These are phyloP conservation scores for Chydorus sphaericus DNA, from an alignment of 2,888 invertebrate species.

Conservation along the genomic window DNA sequence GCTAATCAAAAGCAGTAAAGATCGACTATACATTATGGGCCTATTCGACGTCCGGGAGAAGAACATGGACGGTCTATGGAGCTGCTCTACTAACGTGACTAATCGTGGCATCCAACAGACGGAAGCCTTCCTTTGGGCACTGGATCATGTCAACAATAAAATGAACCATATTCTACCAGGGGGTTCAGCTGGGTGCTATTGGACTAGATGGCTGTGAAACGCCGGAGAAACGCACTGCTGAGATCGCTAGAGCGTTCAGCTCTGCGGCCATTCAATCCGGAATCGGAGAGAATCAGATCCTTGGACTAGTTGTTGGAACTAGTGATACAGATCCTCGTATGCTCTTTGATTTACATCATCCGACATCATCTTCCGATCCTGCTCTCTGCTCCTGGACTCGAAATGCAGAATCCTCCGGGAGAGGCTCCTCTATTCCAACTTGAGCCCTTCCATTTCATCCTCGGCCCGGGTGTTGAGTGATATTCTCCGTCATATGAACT, in stretches of 20 bases:
- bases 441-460: conserved; percentile 1
- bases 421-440: background rate
- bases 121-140: conserved; percentile 30
- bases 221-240: background rate
- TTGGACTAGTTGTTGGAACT: background rate
- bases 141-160: conserved; percentile 27
- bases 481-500: conserved; percentile 27
- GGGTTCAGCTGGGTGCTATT: conserved; percentile 22
- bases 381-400: background rate
- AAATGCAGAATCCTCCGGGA: background rate
- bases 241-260: background rate
- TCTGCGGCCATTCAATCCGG: background rate
- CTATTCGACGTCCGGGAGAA: conserved; percentile 1
- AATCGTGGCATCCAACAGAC: conserved; percentile 1
- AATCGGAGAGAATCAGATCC: background rate
- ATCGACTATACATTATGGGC: conserved; percentile 3
- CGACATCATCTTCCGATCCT: background rate
- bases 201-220: conserved; percentile 23
- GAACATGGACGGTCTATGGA: background rate
- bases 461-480: conserved; percentile 13
- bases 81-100: background rate
- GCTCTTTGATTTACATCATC: background rate
- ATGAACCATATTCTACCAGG: conserved; percentile 23
- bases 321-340: background rate
- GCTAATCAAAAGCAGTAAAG: conserved; percentile 1